Conservation (phyloP, 1,140 invertebrate genomes). For the Parapsyche elsis region DNA sequence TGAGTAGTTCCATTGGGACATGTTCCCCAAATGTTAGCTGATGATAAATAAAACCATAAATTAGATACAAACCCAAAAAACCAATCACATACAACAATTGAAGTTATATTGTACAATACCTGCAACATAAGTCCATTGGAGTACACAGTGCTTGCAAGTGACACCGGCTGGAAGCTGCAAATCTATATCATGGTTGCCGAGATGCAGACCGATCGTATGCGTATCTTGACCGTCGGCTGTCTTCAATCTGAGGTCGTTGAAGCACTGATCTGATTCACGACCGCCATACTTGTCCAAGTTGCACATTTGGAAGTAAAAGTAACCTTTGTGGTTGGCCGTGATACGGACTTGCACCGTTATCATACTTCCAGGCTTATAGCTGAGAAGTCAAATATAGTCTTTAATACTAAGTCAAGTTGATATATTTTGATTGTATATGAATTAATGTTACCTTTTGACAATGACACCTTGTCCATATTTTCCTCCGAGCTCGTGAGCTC, state of each 20-base stretch:
- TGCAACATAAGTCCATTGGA: slow-evolving; percentile 71
- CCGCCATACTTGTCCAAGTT: slow-evolving; percentile 56
- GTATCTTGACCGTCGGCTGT: slow-evolving; percentile 58
- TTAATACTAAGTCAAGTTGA: no score
- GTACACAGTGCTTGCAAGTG: slow-evolving; percentile 69
- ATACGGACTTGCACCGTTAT: slow-evolving; percentile 61
- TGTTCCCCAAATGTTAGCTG: slow-evolving; percentile 69
- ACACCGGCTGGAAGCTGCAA: slow-evolving; percentile 63
- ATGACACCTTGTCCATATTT: slow-evolving; percentile 70
- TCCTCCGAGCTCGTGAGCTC: slow-evolving; percentile 71
- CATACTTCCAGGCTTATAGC: slow-evolving; percentile 57
- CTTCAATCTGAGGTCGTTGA: slow-evolving; percentile 62
- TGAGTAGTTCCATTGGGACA: slow-evolving; percentile 63
- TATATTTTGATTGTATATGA: no score
- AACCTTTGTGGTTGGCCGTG: slow-evolving; percentile 66
- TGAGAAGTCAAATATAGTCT: background rate
- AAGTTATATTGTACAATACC: slow-evolving; percentile 48
- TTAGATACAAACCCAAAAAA: slow-evolving; percentile 14
- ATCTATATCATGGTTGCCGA: slow-evolving; percentile 34
- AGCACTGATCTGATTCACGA: slow-evolving; percentile 67
- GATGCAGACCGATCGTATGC: slow-evolving; percentile 35
- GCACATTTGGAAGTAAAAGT: slow-evolving; percentile 68
- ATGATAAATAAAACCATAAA: slow-evolving; percentile 51
- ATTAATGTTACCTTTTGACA: slow-evolving; percentile 57
- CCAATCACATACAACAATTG: background rate